A percentile compares a stretch with the other conserved stretches of the same genome.
Evolutionary conservation across 2,888 invertebrate species (phyloP).

Genomic region (Andrena praecox): DNA sequence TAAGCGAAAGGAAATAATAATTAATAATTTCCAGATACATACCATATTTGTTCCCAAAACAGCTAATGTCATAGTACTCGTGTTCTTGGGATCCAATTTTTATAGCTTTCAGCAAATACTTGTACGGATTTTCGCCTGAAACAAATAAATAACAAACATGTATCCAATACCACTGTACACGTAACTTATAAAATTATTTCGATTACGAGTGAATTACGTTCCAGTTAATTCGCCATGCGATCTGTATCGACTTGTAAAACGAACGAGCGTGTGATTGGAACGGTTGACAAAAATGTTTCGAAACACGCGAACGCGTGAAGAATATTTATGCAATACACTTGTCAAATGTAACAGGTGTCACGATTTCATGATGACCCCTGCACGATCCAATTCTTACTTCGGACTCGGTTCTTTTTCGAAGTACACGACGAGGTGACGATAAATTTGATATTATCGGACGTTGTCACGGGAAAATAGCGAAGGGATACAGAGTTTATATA

Average conservation of each 20-base stretch:
- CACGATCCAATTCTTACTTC: not conserved
- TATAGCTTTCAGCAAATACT: slow-evolving; percentile 87
- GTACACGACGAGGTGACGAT: not conserved
- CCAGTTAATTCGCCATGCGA: too few relatives aligned
- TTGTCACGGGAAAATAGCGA: not conserved
- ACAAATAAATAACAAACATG: slow-evolving; percentile 12
- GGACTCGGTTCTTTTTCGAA: not conserved
- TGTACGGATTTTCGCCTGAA: slow-evolving; percentile 88
- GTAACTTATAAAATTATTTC: too few relatives aligned
- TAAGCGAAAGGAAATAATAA: not conserved
- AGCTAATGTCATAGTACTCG: slow-evolving; percentile 92
- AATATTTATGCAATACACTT: slow-evolving; percentile 32
- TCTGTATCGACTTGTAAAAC: too few relatives aligned
- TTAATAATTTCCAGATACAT: slow-evolving; percentile 60
- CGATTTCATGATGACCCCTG: slow-evolving; percentile 18
- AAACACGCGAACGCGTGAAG: slow-evolving; percentile 9
- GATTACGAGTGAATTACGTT: too few relatives aligned
- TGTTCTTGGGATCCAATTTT: slow-evolving; percentile 88
- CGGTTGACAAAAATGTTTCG: not conserved
- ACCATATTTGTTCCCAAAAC: slow-evolving; percentile 93
- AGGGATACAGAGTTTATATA: not conserved
- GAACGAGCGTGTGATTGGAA: not conserved
- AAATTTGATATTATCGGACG: not conserved
- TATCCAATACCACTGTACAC: not conserved
- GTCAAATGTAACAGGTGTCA: slow-evolving; percentile 65